Percentiles rank a stretch among this genome's conserved stretches.
phyloP scores from a whole-genome alignment of 1,140 invertebrate genomes.

The Drosophila seguyi region DNA sequence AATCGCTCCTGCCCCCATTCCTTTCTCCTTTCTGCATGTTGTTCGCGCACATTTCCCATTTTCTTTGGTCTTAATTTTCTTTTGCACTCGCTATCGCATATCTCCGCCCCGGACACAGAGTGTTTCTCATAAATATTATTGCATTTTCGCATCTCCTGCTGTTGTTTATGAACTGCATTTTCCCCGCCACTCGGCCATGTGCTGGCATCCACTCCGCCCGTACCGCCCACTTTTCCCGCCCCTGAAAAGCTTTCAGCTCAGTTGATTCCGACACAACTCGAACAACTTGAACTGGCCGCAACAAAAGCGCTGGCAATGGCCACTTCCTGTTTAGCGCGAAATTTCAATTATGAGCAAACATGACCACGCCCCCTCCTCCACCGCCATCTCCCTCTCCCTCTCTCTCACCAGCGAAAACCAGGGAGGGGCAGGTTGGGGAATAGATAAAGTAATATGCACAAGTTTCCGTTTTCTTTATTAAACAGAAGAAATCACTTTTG shows the following conservation, averaged over 20 bases:
- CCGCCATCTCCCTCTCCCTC: background rate
- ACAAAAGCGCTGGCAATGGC: constrained; percentile 54
- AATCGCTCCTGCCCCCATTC: background rate
- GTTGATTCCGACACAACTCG: constrained; percentile 41
- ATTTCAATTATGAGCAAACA: constrained; percentile 80
- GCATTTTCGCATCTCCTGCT: constrained; percentile 59
- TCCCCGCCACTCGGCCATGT: constrained; percentile 44
- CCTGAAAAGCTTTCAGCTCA: constrained; percentile 50
- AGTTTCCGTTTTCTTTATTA: constrained; percentile 60
- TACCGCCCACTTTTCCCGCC: constrained; percentile 7
- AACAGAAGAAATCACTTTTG: constrained; percentile 75
- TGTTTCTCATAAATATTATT: constrained; percentile 64
- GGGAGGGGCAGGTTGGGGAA: constrained; percentile 1
- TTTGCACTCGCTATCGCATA: constrained; percentile 22
- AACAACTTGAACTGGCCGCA: constrained; percentile 68
- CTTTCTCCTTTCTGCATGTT: constrained; percentile 7
- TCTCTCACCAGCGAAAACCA: background rate
- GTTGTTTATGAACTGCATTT: constrained; percentile 60
- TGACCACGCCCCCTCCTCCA: constrained; percentile 29
- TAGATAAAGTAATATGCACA: constrained; percentile 68
- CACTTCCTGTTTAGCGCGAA: constrained; percentile 80
- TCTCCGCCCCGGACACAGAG: constrained; percentile 18
- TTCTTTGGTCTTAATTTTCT: constrained; percentile 51
- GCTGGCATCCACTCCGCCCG: constrained; percentile 19
- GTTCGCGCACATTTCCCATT: constrained; percentile 48